Conservation (phyloP, 2,888 invertebrate species). For the Amorpha juglandis region DNA sequence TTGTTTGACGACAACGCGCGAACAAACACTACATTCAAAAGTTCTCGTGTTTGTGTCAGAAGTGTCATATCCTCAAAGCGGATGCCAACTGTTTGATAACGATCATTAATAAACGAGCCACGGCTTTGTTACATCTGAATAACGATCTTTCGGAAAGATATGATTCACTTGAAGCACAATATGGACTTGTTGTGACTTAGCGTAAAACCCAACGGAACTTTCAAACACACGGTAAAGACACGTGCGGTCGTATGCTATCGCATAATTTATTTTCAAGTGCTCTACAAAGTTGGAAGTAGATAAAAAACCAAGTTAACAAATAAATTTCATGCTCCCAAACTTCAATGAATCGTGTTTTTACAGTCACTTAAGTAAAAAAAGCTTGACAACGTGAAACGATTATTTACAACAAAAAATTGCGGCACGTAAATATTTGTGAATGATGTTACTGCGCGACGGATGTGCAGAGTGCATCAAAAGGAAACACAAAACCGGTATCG, state of each 20-base stretch:
- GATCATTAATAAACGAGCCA: constrained; percentile 39
- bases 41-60: constrained; percentile 68
- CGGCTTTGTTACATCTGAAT: constrained; percentile 31
- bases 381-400: neutral
- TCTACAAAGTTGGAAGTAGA: neutral
- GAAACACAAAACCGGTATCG: constrained; percentile 28
- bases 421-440: constrained; percentile 14
- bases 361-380: neutral
- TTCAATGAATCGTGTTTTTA: constrained; percentile 9
- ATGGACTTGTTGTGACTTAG: constrained; percentile 21
- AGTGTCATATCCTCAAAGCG: constrained; percentile 50
- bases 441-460: constrained; percentile 5
- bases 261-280: constrained; percentile 12
- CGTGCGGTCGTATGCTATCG: constrained; percentile 17
- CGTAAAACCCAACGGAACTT: constrained; percentile 11
- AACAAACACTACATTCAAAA: constrained; percentile 70
- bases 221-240: constrained; percentile 4
- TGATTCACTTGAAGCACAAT: constrained; percentile 14
- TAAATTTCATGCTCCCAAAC: neutral
- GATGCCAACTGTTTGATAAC: constrained; percentile 44
- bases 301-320: constrained; percentile 1
- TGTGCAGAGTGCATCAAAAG: constrained; percentile 18
- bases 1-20: constrained; percentile 74
- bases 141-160: constrained; percentile 22
- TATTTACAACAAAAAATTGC: neutral